Evolutionary conservation across 2,797 vertebrate species (phyloP).

Genomic region (Diplodus puntazzo): DNA sequence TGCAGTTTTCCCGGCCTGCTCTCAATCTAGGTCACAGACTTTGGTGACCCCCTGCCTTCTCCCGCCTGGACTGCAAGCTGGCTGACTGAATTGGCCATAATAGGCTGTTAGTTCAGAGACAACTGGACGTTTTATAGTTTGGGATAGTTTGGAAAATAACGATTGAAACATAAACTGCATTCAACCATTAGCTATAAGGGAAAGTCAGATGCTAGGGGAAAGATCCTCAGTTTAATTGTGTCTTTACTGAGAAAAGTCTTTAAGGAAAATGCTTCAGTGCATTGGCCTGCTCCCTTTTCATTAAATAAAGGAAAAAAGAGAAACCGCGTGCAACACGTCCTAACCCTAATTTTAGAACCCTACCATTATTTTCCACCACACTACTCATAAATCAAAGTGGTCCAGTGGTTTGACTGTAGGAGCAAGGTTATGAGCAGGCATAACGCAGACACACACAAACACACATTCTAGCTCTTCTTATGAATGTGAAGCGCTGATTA

Average conservation of each 20-base stretch:
- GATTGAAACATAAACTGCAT: not conserved
- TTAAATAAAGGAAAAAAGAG: conserved; percentile 8
- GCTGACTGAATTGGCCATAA: conserved; percentile 37
- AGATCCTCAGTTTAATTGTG: conserved; percentile 8
- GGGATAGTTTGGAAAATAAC: not conserved
- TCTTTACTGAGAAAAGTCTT: conserved; percentile 3
- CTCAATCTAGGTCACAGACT: conserved; percentile 38
- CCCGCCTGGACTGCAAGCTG: conserved; percentile 50
- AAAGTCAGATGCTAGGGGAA: not conserved
- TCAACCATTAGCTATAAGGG: not conserved
- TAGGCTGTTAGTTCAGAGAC: conserved; percentile 30
- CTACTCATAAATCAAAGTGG: conserved; percentile 60
- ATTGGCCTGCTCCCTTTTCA: conserved; percentile 14
- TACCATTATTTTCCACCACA: conserved; percentile 50
- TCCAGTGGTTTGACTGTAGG: conserved; percentile 36
- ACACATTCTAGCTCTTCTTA: not conserved
- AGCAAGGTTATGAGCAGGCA: conserved; percentile 37
- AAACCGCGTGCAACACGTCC: conserved; percentile 15
- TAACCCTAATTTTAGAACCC: conserved; percentile 55
- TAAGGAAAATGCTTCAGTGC: not conserved
- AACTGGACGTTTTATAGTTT: conserved; percentile 19
- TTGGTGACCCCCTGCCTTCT: conserved; percentile 19
- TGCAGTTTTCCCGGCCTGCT: conserved; percentile 21
- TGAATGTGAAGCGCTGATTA: conserved; percentile 8
- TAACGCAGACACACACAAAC: not conserved